Base-by-base conservation (phyloP, 2,113 vertebrate species). In the Cnemophilus loriae region DNA sequence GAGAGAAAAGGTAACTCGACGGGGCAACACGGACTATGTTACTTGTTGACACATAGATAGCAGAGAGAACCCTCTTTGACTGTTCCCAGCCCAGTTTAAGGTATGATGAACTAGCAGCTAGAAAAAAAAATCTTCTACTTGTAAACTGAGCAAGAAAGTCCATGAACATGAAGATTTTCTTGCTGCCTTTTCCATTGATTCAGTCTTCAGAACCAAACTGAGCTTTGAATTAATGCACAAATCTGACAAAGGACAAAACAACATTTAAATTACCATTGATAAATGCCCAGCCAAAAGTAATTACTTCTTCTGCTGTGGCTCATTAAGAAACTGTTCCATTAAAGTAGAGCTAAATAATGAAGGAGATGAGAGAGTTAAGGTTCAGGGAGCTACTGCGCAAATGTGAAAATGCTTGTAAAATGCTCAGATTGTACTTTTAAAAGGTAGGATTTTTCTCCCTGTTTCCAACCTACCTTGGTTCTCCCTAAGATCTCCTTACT, bases 311-410 rank as follows among this genome's bases (percentile, higher is more conserved):
- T 73, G 55, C 33, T 37, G 32, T 50, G 47, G 46, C 63, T 95
- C 79, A 92, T 92, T 90, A 95, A 64, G 61, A 73, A 94, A 87
- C 30, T 39, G n/a, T 88, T 90, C 85, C 57, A 33, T 85, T 95
- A 93, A 94, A 84, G 65, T 32, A 65, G 61, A 89, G 68, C 42
- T 96, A 95, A 95, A 94, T 94, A 95, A 96, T 81, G 77, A 67
- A 94, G 60, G 77, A 94, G 70, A 93, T 73, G 67, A 83, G n/a
- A 71, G 41, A 71, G 75, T 76, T 96, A 94, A 84, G 67, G 55
- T 64, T 76, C n/a, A 28, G 32, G 2, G 3, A 61, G 53, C 42
- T 92, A 30, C 55, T 50, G 37, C 0, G 0, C 21, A 75, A 60
- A 42, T 16, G 26, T n/a, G 57, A 63, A 91, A 75, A 64, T 15